Conservation (phyloP, 92 coral and sea anemone genomes). For the Pocillopora grandis region DNA sequence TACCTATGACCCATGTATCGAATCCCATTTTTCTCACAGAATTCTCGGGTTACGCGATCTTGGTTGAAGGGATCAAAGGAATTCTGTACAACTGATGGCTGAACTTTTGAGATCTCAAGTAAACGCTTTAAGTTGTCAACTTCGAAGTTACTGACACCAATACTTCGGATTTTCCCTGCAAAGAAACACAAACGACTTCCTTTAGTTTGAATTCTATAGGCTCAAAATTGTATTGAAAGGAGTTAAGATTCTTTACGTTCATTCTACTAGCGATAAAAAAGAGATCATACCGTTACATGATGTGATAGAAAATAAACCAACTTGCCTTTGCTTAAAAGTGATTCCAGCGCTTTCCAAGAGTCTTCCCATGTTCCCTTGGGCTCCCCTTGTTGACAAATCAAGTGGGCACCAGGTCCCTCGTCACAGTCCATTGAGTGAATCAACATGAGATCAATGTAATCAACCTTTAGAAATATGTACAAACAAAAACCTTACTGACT, state of each 20-base stretch:
- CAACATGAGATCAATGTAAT: slow-evolving; percentile 90
- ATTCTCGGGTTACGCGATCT: slow-evolving; percentile 73
- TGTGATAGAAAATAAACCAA: no score
- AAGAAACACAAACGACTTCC: neutral
- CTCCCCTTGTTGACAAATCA: slow-evolving; percentile 74
- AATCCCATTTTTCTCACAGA: slow-evolving; percentile 73
- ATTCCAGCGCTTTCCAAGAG: slow-evolving; percentile 88
- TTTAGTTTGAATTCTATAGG: neutral
- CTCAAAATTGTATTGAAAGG: neutral
- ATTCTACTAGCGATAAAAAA: no score
- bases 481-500: neutral
- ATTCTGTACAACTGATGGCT: slow-evolving; percentile 87
- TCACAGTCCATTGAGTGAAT: slow-evolving; percentile 93
- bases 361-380: slow-evolving; percentile 96
- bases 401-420: slow-evolving; percentile 71
- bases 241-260: neutral
- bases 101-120: slow-evolving; percentile 65
- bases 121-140: slow-evolving; percentile 70
- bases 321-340: slow-evolving; percentile 65
- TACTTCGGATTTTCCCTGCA: slow-evolving; percentile 88
- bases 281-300: no score
- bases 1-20: slow-evolving; percentile 95
- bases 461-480: slow-evolving; percentile 48
- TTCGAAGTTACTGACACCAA: slow-evolving; percentile 95
- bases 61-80: slow-evolving; percentile 89